Conservation (phyloP, 1,140 invertebrate genomes). For the Lordiphosa clarofinis region DNA sequence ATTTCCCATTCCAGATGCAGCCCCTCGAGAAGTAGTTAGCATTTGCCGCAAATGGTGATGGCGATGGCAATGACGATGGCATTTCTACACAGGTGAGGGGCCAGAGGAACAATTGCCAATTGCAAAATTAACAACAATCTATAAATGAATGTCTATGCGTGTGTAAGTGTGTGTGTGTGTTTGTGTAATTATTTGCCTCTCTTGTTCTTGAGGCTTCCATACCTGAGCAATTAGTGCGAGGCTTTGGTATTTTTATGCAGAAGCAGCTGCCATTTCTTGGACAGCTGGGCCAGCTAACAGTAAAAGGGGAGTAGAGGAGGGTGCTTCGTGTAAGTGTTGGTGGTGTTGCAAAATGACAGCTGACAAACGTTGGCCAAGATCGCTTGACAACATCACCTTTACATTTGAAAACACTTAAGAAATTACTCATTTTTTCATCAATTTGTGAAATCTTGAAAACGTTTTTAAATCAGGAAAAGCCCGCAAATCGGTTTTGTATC, state of each 20-base stretch:
- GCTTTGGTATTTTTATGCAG: conserved; percentile 26
- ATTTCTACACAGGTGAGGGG: conserved; percentile 63
- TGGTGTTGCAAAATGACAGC: conserved; percentile 50
- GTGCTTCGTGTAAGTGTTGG: conserved; percentile 2
- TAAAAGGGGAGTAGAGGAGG: not conserved
- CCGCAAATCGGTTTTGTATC: too few relatives aligned
- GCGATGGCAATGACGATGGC: conserved; percentile 61
- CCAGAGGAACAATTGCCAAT: conserved; percentile 33
- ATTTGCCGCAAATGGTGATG: conserved; percentile 70
- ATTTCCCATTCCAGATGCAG: conserved; percentile 1
- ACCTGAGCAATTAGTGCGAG: conserved; percentile 71
- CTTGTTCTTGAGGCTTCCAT: conserved; percentile 55
- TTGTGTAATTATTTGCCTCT: conserved; percentile 36
- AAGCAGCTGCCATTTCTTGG: conserved; percentile 50
- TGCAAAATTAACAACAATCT: conserved; percentile 66
- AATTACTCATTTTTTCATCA: too few relatives aligned
- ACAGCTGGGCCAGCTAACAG: conserved; percentile 39
- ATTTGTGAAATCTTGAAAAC: too few relatives aligned
- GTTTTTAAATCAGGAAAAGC: too few relatives aligned
- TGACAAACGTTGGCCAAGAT: conserved; percentile 39
- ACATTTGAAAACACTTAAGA: too few relatives aligned
- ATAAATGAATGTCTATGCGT: conserved; percentile 9
- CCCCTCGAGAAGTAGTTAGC: conserved; percentile 45
- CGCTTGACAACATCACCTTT: conserved; percentile 5
- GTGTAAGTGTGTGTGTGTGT: conserved; percentile 11